phyloP scores from a whole-genome alignment of 2,797 vertebrate species.

The Bucorvus abyssinicus region DNA sequence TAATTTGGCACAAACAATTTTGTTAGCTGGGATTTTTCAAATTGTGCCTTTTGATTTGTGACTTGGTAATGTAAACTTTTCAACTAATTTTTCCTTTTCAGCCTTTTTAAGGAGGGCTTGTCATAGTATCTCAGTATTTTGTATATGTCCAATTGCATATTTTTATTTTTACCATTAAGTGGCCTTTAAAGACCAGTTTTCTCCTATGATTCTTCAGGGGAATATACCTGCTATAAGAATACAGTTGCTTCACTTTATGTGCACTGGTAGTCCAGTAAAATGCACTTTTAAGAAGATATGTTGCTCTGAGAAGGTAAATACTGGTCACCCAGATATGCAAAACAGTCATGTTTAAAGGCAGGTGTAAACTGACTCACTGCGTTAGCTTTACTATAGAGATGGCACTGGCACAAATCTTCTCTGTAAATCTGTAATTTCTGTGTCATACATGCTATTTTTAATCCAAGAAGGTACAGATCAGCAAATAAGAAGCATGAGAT shows the following conservation, averaged over 20 bases:
- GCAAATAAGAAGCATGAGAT: background rate
- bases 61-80: background rate
- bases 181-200: background rate
- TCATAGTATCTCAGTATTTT: background rate
- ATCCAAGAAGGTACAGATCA: background rate
- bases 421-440: background rate
- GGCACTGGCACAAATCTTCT: background rate
- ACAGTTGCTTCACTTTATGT: background rate
- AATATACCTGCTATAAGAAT: background rate
- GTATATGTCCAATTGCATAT: background rate
- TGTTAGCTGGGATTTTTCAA: background rate
- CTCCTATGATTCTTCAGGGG: background rate
- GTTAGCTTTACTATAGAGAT: background rate
- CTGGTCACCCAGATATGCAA: background rate
- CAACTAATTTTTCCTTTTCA: background rate
- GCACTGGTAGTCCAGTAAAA: background rate
- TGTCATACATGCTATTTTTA: background rate
- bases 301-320: background rate
- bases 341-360: background rate
- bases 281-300: background rate
- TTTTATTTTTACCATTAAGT: background rate
- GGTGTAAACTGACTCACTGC: background rate
- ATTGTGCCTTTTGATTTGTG: background rate
- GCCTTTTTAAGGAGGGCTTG: background rate
- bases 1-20: background rate